A percentile compares a stretch with the other conserved stretches of the same genome.
phyloP scores from a whole-genome alignment of 2,113 vertebrate genomes.

The Sceloporus tristichus region DNA sequence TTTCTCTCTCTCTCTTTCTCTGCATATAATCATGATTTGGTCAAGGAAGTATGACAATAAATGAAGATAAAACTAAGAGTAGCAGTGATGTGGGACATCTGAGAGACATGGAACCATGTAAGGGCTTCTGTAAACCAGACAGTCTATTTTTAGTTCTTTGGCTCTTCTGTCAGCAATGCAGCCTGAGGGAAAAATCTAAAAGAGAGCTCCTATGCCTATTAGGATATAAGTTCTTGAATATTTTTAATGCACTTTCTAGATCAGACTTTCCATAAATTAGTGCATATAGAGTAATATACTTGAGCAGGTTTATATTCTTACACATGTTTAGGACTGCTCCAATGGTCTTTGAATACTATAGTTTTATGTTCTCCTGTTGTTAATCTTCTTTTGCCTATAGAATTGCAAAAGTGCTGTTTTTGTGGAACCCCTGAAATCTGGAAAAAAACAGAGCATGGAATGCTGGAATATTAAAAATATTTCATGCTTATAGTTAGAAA shows the following conservation, averaged over 20 bases:
- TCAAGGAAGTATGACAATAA: background rate
- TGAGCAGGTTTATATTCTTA: background rate
- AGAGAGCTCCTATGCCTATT: background rate
- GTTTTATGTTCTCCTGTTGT: background rate
- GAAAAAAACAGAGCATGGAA: background rate
- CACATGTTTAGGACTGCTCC: background rate
- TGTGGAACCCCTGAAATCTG: background rate
- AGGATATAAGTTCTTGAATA: background rate
- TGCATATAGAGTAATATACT: background rate
- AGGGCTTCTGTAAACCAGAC: background rate
- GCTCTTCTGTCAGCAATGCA: background rate
- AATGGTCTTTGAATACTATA: background rate
- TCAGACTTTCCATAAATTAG: background rate
- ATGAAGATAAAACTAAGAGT: background rate
- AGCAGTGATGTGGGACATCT: too few relatives aligned
- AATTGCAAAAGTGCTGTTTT: background rate
- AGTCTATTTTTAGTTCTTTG: background rate
- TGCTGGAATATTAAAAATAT: too few relatives aligned
- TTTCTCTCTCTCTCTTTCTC: background rate
- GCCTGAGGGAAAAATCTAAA: background rate
- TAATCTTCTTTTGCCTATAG: too few relatives aligned
- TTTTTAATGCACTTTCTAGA: background rate
- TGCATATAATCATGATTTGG: background rate
- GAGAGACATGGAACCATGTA: background rate
- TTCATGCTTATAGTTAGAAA: too few relatives aligned